Evolutionary conservation across 2,113 vertebrate species (phyloP).

Genomic region (Ictalurus punctatus): DNA sequence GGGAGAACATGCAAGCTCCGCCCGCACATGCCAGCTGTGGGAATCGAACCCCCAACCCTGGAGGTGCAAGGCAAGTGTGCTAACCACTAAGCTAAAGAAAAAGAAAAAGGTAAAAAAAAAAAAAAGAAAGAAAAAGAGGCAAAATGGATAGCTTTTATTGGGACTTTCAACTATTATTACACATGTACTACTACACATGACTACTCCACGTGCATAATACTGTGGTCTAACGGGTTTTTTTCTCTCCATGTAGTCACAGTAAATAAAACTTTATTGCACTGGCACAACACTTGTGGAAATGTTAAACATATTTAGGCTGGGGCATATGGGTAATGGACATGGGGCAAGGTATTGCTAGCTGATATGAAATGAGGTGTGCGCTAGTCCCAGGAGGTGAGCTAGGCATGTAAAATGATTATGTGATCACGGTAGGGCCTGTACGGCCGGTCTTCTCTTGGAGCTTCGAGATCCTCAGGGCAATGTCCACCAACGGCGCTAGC

Average conservation of each 20-base stretch:
- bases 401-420: slow-evolving; percentile 72
- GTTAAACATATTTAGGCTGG: slow-evolving; percentile 5
- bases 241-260: slow-evolving; percentile 15
- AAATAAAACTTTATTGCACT: slow-evolving; percentile 36
- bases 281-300: slow-evolving; percentile 24
- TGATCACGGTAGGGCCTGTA: slow-evolving; percentile 89
- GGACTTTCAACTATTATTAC: neutral
- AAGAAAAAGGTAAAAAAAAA: neutral
- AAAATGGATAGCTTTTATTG: neutral
- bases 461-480: slow-evolving; percentile 90
- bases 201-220: slow-evolving; percentile 18
- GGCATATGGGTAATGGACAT: neutral
- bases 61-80: too few relatives aligned
- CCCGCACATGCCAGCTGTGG: too few relatives aligned
- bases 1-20: too few relatives aligned
- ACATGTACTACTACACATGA: slow-evolving; percentile 8
- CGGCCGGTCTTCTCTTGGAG: slow-evolving; percentile 89
- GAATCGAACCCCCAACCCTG: too few relatives aligned
- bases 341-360: slow-evolving; percentile 27
- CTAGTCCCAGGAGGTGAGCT: slow-evolving; percentile 45
- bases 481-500: slow-evolving; percentile 91
- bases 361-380: slow-evolving; percentile 48
- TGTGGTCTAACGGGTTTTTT: neutral
- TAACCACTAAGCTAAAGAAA: too few relatives aligned
- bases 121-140: neutral